A percentile compares a stretch with the other conserved stretches of the same genome.
Evolutionary conservation across 2,888 invertebrate species (phyloP).

Genomic region (Drosophila nigricruria): DNA sequence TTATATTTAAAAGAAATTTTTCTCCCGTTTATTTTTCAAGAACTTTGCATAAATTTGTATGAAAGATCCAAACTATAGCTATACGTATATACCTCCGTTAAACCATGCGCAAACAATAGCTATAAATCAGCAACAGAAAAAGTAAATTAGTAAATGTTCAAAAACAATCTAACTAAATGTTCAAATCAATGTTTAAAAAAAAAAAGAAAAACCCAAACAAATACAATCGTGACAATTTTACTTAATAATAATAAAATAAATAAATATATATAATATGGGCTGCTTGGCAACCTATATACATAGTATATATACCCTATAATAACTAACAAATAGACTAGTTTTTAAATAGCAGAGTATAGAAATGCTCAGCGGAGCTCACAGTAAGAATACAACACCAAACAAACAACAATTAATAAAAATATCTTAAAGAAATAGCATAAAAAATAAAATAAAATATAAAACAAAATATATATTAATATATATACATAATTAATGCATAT

Average conservation of each 20-base stretch:
- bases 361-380: constrained; percentile 65
- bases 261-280: constrained; percentile 8
- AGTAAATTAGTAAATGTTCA: constrained; percentile 44
- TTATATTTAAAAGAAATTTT: constrained; percentile 24
- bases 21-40: constrained; percentile 6
- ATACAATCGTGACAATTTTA: constrained; percentile 69
- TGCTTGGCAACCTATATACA: constrained; percentile 21
- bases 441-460: constrained; percentile 12
- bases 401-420: constrained; percentile 27
- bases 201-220: constrained; percentile 15
- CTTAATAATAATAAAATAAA: constrained; percentile 30
- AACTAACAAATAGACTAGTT: constrained; percentile 33
- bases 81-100: constrained; percentile 61
- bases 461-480: constrained; percentile 4
- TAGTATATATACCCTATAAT: constrained; percentile 18
- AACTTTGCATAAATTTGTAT: constrained; percentile 75
- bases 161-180: constrained; percentile 56
- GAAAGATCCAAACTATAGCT: constrained; percentile 42
- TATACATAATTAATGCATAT: constrained; percentile 29
- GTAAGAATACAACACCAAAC: constrained; percentile 68
- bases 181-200: constrained; percentile 67
- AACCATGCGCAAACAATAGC: constrained; percentile 24
- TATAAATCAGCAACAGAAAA: constrained; percentile 11
- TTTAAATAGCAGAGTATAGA: constrained; percentile 31
- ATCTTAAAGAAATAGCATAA: constrained; percentile 41